Evolutionary conservation across 2,113 vertebrate species (phyloP), one percentile per base, ranked within the genome.

Genomic region (Benitochromis conjunctus): DNA sequence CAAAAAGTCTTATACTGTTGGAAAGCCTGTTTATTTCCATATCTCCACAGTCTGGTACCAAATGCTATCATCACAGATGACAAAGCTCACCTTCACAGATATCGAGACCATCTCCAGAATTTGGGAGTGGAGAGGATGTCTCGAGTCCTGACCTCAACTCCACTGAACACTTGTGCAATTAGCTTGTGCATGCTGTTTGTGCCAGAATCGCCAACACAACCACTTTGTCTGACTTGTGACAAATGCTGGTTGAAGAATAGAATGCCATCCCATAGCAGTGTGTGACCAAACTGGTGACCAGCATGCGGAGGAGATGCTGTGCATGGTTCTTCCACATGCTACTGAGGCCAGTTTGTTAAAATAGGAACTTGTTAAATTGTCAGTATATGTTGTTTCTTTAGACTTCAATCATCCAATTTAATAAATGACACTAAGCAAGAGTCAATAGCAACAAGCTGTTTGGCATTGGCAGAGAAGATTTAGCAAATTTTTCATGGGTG

Each of bases 81-180:
- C 34, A 64, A 21, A 21, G 60, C 60, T 64, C 19, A 38, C 19
- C 34, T 64, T 34, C 34, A 3, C 10, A 1, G 2, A 64, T n/a
- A 64, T 64, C 60, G 13, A 64, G 60, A 64, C 60, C 6, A 36
- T n/a, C n/a, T 36, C 0, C 31, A 36, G 60, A 64, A 64, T 36
- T 64, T 64, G 31, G 3, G 31, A 64, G 60, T 64, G 9, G 18
- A 36, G 9, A 12, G 31, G 31, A 64, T 36, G n/a, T 31, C 18
- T n/a, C 31, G n/a, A 31, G 60, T 64, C 31, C 60, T 0, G 19
- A 64, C 34, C 34, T 64, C 34, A 7, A 38, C 34, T 18, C 31
- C 19, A 13, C 34, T 64, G 19, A 21, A 64, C 0, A 0, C 60
- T 7, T 38, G 31, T 64, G 31, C 9, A 31, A 36, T 36, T 64